These are phyloP conservation scores for Gasteruption jaculator DNA, from an alignment of 2,888 invertebrate species.

Conservation along the genomic window DNA sequence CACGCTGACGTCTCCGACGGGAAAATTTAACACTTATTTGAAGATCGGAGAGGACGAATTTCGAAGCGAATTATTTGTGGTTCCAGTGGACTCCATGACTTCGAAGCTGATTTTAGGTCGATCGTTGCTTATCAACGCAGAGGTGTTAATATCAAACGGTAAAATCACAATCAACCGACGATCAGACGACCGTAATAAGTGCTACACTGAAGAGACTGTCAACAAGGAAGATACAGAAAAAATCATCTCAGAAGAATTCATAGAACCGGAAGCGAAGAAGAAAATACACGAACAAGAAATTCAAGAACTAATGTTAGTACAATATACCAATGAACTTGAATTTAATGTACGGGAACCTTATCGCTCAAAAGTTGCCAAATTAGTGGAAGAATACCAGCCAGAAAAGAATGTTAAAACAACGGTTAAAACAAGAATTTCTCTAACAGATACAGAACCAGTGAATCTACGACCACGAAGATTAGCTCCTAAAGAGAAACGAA, in stretches of 20 bases:
- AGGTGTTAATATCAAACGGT: constrained; percentile 9
- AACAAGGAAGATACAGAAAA: not conserved
- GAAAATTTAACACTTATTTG: not conserved
- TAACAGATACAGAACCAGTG: constrained; percentile 21
- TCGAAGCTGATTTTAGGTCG: constrained; percentile 10
- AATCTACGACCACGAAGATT: constrained; percentile 12
- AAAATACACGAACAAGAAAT: not conserved
- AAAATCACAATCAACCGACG: constrained; percentile 4
- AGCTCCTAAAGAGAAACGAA: constrained; percentile 18
- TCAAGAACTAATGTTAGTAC: not conserved
- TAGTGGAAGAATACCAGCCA: constrained; percentile 16
- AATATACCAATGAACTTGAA: too few species aligned
- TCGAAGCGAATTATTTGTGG: not conserved
- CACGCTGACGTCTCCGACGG: not conserved
- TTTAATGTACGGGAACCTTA: not conserved
- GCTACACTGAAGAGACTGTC: not conserved
- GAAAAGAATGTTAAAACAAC: constrained; percentile 12
- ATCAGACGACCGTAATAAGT: too few species aligned
- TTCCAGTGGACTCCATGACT: constrained; percentile 2
- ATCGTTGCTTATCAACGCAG: constrained; percentile 1
- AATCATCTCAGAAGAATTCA: not conserved
- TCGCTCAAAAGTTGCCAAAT: constrained; percentile 7
- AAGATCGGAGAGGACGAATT: constrained; percentile 1
- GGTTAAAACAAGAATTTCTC: constrained; percentile 20
- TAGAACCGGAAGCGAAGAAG: not conserved